A percentile compares a stretch with the other conserved stretches of the same genome.
Evolutionary conservation across 2,888 invertebrate genomes (phyloP).

Genomic region (Pristionchus entomophagus): DNA sequence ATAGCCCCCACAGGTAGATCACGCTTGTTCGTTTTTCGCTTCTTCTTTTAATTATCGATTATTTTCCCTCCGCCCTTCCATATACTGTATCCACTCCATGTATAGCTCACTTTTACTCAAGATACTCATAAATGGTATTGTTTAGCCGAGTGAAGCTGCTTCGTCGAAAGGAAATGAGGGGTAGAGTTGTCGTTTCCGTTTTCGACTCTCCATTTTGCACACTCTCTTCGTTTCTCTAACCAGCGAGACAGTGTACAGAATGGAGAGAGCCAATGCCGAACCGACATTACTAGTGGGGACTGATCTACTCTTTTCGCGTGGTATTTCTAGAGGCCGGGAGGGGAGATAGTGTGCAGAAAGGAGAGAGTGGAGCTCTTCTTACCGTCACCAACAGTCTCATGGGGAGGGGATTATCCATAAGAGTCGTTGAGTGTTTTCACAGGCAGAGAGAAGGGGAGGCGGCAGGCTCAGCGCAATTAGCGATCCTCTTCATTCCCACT

Average conservation of each 20-base stretch:
- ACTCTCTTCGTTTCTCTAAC: too few relatives aligned
- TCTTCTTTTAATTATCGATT: not conserved
- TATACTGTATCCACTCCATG: not conserved
- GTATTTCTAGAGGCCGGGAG: not conserved
- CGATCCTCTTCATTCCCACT: not conserved
- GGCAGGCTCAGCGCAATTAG: conserved; percentile 19
- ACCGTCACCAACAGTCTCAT: conserved; percentile 26
- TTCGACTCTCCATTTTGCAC: too few relatives aligned
- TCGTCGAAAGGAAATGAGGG: not conserved
- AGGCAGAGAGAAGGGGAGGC: too few relatives aligned
- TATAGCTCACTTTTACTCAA: not conserved
- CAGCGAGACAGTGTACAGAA: too few relatives aligned
- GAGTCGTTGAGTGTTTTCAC: conserved; percentile 30
- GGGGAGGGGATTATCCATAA: conserved; percentile 30
- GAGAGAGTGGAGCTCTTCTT: not conserved
- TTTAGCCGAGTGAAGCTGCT: not conserved
- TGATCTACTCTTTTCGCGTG: not conserved
- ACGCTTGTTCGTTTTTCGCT: not conserved
- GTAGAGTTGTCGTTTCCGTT: not conserved
- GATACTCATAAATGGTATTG: conserved; percentile 19
- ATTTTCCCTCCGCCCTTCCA: not conserved
- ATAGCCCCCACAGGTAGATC: conserved; percentile 30
- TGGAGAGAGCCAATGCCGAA: too few relatives aligned
- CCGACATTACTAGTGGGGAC: not conserved
- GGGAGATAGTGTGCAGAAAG: not conserved